Percentiles rank a stretch among this genome's conserved stretches.
phyloP scores from a whole-genome alignment of 2,797 vertebrate genomes.

The Psittacula derbiana region DNA sequence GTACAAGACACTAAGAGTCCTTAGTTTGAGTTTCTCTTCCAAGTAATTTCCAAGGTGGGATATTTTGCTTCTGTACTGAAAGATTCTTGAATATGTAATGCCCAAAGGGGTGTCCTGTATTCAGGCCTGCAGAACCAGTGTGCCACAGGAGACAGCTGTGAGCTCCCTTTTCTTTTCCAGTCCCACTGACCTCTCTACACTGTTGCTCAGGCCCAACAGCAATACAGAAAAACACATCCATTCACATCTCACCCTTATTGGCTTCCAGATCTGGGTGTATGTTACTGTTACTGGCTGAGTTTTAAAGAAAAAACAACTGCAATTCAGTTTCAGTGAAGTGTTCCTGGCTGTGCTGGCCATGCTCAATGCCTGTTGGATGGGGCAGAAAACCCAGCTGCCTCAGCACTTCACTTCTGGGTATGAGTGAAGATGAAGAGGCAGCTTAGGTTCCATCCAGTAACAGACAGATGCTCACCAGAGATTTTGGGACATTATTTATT shows the following conservation, averaged over 20 bases:
- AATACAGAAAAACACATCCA: not conserved
- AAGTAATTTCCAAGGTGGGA: not conserved
- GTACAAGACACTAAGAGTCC: not conserved
- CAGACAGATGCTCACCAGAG: not conserved
- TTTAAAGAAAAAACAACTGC: not conserved
- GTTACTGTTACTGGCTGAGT: not conserved
- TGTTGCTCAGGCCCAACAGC: not conserved
- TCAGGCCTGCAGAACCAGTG: not conserved
- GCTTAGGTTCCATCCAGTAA: not conserved
- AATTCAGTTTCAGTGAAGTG: not conserved
- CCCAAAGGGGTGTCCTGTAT: not conserved
- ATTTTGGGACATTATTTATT: not conserved
- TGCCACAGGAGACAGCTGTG: accelerated
- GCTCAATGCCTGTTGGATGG: accelerated
- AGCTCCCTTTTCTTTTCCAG: not conserved
- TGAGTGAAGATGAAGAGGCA: not conserved
- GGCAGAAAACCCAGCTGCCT: not conserved
- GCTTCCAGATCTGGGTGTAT: not conserved
- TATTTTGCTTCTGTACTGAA: not conserved
- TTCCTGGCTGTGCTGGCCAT: not conserved
- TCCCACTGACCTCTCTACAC: not conserved
- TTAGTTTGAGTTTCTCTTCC: not conserved
- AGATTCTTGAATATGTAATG: not conserved
- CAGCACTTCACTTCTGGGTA: not conserved
- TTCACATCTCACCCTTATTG: not conserved